Conservation (phyloP, 2,888 invertebrate species). For the Pemphredon lugubris region DNA sequence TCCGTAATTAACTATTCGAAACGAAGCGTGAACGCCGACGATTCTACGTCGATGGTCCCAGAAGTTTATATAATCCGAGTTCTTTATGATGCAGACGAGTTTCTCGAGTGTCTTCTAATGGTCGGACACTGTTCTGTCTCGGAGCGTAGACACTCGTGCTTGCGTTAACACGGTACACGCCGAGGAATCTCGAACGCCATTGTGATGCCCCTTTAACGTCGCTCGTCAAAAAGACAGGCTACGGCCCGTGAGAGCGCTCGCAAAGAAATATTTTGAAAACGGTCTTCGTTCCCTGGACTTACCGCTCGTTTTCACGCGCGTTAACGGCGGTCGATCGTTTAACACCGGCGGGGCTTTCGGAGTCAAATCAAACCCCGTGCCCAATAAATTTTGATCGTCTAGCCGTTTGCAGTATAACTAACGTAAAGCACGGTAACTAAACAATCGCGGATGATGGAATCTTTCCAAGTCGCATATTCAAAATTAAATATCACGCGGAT, state of each 20-base stretch:
- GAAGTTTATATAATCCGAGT: conserved; percentile 40
- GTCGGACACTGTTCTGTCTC: conserved; percentile 38
- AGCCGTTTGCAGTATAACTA: no score
- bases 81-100: conserved; percentile 51
- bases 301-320: conserved; percentile 12
- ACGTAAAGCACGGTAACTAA: no score
- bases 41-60: conserved; percentile 13
- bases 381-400: no score
- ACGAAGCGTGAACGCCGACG: conserved; percentile 17
- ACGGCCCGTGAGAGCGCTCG: conserved; percentile 17
- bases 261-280: conserved; percentile 55
- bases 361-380: no score
- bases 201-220: conserved; percentile 40
- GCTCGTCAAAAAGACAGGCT: conserved; percentile 25
- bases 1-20: conserved; percentile 27
- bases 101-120: conserved; percentile 38
- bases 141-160: conserved; percentile 16
- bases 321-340: no score
- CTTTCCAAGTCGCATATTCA: no score
- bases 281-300: conserved; percentile 30
- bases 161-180: conserved; percentile 26
- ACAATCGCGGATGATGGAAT: no score
- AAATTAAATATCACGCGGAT: no score
- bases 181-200: conserved; percentile 38
- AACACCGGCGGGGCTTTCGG: no score